These are phyloP conservation scores for Platysternon megacephalum DNA, from an alignment of 2,113 vertebrate species.

Conservation along the genomic window DNA sequence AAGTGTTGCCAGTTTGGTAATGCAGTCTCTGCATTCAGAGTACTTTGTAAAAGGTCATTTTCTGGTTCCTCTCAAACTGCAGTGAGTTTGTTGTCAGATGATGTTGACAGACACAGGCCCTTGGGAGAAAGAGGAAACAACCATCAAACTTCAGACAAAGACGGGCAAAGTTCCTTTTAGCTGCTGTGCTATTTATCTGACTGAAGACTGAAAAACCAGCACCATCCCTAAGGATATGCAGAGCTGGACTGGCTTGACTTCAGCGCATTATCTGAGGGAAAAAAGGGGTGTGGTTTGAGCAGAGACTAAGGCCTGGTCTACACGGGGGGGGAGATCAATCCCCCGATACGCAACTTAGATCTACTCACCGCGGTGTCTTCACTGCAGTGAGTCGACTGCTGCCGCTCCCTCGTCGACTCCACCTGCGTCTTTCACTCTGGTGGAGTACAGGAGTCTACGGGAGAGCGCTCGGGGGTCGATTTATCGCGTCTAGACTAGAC, in stretches of 20 bases:
- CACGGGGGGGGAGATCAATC: no score
- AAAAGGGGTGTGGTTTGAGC: neutral
- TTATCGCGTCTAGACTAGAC: no score
- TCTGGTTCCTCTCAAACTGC: neutral
- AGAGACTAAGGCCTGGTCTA: neutral
- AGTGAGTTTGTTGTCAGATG: neutral
- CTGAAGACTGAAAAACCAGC: neutral
- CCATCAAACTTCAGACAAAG: neutral
- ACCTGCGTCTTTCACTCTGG: no score
- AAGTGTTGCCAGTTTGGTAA: neutral
- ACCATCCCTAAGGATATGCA: neutral
- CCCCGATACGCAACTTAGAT: no score
- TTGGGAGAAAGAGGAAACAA: neutral
- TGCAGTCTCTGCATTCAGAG: neutral
- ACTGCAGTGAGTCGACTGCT: no score
- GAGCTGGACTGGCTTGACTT: neutral
- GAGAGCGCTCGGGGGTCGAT: no score
- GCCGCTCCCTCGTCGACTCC: no score
- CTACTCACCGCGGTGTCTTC: no score
- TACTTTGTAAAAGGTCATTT: neutral
- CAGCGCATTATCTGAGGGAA: neutral
- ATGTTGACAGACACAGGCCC: neutral
- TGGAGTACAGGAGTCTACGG: no score
- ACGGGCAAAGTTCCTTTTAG: neutral
- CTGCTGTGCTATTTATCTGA: neutral